These are phyloP conservation scores for Mayetiola destructor DNA, from an alignment of 2,888 invertebrate species.

Conservation along the genomic window DNA sequence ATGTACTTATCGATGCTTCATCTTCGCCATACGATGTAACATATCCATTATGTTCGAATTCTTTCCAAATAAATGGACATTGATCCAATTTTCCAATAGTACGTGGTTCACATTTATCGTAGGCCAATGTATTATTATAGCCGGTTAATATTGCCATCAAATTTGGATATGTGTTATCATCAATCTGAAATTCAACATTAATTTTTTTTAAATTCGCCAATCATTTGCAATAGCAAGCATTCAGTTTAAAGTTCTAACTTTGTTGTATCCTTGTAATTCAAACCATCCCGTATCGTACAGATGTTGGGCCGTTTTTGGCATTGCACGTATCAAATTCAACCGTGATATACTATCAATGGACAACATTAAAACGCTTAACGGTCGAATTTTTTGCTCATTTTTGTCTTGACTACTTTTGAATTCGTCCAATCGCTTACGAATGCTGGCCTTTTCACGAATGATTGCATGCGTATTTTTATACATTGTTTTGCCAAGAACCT, in stretches of 20 bases:
- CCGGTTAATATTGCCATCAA: slow-evolving; percentile 71
- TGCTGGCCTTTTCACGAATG: slow-evolving; percentile 37
- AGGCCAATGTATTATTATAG: slow-evolving; percentile 37
- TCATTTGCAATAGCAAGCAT: background rate
- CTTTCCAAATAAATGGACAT: slow-evolving; percentile 63
- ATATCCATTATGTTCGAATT: slow-evolving; percentile 54
- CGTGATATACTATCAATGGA: slow-evolving; percentile 79
- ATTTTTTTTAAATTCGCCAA: background rate
- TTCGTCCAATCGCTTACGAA: slow-evolving; percentile 34
- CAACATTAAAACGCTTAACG: slow-evolving; percentile 55
- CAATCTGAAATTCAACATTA: slow-evolving; percentile 40
- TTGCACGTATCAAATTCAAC: slow-evolving; percentile 56
- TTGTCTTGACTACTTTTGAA: slow-evolving; percentile 4
- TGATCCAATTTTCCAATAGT: slow-evolving; percentile 45
- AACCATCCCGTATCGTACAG: slow-evolving; percentile 55
- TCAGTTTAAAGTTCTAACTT: slow-evolving; percentile 31
- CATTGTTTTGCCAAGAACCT: slow-evolving; percentile 25
- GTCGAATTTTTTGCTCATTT: slow-evolving; percentile 20
- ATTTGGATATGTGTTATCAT: slow-evolving; percentile 84
- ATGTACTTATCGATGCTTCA: slow-evolving; percentile 51
- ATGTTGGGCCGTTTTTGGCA: slow-evolving; percentile 55
- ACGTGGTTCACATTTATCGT: slow-evolving; percentile 38
- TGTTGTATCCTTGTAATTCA: slow-evolving; percentile 57
- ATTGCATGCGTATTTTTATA: slow-evolving; percentile 40
- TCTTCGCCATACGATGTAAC: slow-evolving; percentile 72